Base-by-base conservation (phyloP, 2,113 vertebrate genomes). In the Brachionichthys hirsutus region DNA sequence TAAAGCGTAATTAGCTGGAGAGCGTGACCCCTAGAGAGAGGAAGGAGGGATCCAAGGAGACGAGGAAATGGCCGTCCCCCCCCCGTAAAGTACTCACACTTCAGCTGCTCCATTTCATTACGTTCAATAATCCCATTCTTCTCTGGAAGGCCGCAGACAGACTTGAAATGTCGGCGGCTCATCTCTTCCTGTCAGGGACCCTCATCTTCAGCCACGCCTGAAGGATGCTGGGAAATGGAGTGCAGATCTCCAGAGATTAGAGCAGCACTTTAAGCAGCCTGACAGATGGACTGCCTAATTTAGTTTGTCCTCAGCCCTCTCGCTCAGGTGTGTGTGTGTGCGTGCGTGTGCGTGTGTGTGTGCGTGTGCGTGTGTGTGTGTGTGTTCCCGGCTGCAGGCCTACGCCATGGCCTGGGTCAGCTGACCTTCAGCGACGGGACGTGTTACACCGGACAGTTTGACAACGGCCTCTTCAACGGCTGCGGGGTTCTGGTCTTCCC, bases 381-480 rank as follows among this genome's bases (percentile, higher is more conserved):
- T 45, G 53, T 62, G 51, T 45, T 8, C 57, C 42, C 54, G 59
- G 11, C 16, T 36, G 20, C 78, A 99, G 97, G 97, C 75, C 93
- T 97, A 63, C 92, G 97, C 75, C 96, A 99, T 0, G 97, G 97
- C 35, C 74, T 96, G 1, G 97, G 97, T 36, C 95, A 98, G 83
- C 91, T 99, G 88, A 93, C 92, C 0, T 99, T 99, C 88, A 91
- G 93, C 0, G 95, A 99, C 2, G 95, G 97, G 63, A 93, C 93
- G 1, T 90, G 92, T 73, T 99, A 98, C 5, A 85, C 92, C 15
- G 97, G 97, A 12, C 96, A 98, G 89, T 99, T 99, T 56, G 97
- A 99, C 87, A 99, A 98, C 0, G 97, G 97, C 56, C 93, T 99
- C 51, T 99, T 99, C 85, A 96, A 94, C 0, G 96, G 97, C 84